Conservation (phyloP, 2,113 vertebrate genomes). For the Leiothrix lutea region DNA sequence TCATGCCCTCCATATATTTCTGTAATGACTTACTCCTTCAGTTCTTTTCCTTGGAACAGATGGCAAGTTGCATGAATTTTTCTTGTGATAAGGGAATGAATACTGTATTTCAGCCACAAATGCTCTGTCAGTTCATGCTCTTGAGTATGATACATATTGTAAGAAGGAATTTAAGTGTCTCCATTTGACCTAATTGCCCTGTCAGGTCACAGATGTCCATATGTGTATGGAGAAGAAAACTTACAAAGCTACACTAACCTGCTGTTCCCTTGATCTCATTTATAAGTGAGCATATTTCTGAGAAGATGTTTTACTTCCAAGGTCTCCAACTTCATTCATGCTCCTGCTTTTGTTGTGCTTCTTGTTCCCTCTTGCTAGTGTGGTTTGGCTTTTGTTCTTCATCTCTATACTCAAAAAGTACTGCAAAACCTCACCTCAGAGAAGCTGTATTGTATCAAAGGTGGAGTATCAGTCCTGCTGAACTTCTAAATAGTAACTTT, state of each 20-base stretch:
- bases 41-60: background rate
- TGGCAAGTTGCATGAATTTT: background rate
- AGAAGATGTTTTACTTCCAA: background rate
- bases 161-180: background rate
- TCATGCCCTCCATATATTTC: rapidly evolving
- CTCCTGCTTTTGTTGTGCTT: background rate
- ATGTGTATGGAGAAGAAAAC: background rate
- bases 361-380: background rate
- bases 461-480: background rate
- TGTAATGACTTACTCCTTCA: background rate
- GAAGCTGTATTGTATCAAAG: background rate
- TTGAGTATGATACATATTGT: rapidly evolving
- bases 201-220: background rate
- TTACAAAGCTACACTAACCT: background rate
- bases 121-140: background rate
- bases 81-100: background rate
- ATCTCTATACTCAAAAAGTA: background rate
- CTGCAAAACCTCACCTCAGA: background rate
- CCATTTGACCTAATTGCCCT: rapidly evolving
- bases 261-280: background rate
- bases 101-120: background rate
- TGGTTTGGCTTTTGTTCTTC: background rate
- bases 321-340: background rate
- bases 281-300: background rate
- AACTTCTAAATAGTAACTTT: background rate